These are phyloP conservation scores for Brachionus koreanus DNA, from an alignment of 1,140 invertebrate genomes.

Conservation along the genomic window DNA sequence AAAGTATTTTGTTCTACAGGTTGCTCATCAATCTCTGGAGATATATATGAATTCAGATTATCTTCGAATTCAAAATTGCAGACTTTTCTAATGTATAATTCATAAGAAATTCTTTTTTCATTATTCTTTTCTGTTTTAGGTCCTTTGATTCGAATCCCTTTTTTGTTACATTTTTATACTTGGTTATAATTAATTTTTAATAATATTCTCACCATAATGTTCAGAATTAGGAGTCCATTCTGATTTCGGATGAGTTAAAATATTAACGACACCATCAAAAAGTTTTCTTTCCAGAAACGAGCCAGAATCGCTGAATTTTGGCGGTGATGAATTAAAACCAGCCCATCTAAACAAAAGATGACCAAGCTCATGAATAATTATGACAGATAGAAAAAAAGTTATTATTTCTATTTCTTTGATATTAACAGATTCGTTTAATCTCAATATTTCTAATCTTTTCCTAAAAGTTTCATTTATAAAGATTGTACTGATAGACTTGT, in stretches of 20 bases:
- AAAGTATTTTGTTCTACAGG: background rate
- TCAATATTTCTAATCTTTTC: background rate
- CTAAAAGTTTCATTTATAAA: background rate
- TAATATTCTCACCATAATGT: background rate
- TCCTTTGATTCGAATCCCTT: background rate
- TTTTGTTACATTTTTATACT: background rate
- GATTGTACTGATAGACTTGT: background rate
- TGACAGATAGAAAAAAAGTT: background rate
- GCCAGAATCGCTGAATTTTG: background rate
- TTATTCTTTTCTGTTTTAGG: background rate
- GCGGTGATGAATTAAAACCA: background rate
- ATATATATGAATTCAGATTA: background rate
- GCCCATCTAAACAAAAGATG: slow-evolving; percentile 1
- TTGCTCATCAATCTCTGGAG: background rate
- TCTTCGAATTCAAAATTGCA: slow-evolving; percentile 14
- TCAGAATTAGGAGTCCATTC: background rate
- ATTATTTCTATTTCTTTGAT: background rate
- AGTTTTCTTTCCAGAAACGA: background rate
- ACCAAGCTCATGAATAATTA: background rate
- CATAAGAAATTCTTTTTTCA: background rate
- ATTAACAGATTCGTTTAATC: background rate
- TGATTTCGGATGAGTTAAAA: background rate
- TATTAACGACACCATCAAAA: background rate
- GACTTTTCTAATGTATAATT: background rate
- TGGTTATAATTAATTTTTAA: background rate